Base-by-base conservation (phyloP, 2,888 invertebrate genomes). In the Nomada flava region DNA sequence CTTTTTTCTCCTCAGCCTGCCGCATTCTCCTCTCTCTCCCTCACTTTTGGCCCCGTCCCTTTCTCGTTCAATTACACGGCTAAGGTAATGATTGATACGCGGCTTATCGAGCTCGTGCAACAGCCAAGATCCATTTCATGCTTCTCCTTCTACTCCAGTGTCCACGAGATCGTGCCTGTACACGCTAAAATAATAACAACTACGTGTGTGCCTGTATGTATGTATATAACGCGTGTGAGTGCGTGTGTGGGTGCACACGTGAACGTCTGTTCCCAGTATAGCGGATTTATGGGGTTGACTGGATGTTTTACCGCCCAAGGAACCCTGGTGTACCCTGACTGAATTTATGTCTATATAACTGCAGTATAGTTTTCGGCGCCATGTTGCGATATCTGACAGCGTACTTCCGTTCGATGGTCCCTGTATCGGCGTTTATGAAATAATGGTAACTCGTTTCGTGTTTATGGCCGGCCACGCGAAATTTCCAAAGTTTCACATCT, bases 1-100 rank as follows among this genome's bases (percentile, higher is more conserved):
- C 59, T 59, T 36, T 62, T 53, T 52, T 44, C 55, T 57, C 60
- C 15, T 15, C 53, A 23, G 18, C n/a, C 69, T 44, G 13, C 20
- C 47, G 13, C 47, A 23, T 26, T n/a, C 63, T 60, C 57, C 44
- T 36, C 13, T n/a, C 62, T 70, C 18, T 26, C 13, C 18, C n/a
- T n/a, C 13, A 29, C 20, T 20, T 2, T 26, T 7, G 20, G n/a
- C 52, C 44, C 68, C 53, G 62, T 55, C 70, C 75, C 65, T 55
- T 84, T 83, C 84, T 70, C 79, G 84, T 88, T 86, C 87, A 86
- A 86, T 88, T 88, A 84, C 88, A 86, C 81, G 77, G 81, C 69
- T 72, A 73, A 82, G 76, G 79, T 84, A 84, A 86, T 88, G 86
- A 88, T 87, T 82, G 88, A 88, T 88, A 82, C 67, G 80, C 81